phyloP scores from a whole-genome alignment of 2,113 vertebrate species.

The Gorsachius goisagi region DNA sequence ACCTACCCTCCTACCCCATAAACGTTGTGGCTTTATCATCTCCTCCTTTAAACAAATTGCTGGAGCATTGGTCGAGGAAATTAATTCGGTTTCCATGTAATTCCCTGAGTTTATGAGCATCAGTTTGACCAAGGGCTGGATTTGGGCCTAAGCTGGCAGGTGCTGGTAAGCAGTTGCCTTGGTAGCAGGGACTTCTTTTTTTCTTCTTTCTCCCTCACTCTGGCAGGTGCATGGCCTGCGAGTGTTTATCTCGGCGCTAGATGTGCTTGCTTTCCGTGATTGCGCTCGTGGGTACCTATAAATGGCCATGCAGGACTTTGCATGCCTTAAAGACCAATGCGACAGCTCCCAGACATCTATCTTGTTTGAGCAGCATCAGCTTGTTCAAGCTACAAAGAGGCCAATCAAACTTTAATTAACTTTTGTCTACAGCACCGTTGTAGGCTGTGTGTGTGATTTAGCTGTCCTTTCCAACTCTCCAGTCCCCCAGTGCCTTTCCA shows the following conservation, averaged over 20 bases:
- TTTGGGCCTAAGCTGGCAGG: constrained; percentile 45
- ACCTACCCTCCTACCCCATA: not conserved
- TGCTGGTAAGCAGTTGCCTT: constrained; percentile 38
- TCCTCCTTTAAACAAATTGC: constrained; percentile 43
- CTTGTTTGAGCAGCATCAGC: not conserved
- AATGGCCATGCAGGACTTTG: not conserved
- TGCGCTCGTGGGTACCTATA: not conserved
- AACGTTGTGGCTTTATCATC: constrained; percentile 3
- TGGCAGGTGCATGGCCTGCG: not conserved
- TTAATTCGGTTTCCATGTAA: not conserved
- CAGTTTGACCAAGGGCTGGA: not conserved
- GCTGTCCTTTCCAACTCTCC: constrained; percentile 29
- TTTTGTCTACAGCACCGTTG: not conserved
- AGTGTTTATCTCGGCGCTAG: not conserved
- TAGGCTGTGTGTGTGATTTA: not conserved
- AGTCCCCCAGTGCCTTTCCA: not conserved
- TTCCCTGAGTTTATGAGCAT: constrained; percentile 3
- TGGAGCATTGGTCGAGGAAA: constrained; percentile 12
- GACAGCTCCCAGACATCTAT: not conserved
- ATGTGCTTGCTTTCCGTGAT: not conserved
- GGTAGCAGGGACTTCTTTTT: not conserved
- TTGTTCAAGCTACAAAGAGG: constrained; percentile 15
- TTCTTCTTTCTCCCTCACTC: not conserved
- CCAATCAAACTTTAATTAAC: constrained; percentile 69
- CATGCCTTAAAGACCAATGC: not conserved